A percentile compares a stretch with the other conserved stretches of the same genome.
Conservation (phyloP, 2,888 invertebrate genomes). For the Leptopilina syphax region DNA sequence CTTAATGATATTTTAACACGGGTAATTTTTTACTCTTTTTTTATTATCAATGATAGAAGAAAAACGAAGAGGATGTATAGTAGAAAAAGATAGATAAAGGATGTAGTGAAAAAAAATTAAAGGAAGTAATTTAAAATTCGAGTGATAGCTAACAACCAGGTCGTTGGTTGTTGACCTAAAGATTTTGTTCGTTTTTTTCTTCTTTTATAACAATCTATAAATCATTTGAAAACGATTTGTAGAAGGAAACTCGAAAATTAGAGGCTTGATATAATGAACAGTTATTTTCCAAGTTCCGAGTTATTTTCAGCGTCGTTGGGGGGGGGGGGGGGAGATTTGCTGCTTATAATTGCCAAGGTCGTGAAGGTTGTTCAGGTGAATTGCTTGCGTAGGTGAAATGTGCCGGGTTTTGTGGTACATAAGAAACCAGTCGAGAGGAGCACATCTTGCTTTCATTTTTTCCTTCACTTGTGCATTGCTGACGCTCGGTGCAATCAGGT, state of each 20-base stretch:
- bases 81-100: not conserved
- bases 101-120: not conserved
- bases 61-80: not conserved
- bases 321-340: conserved; percentile 23
- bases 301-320: conserved; percentile 16
- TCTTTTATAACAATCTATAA: conserved; percentile 19
- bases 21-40: too few relatives aligned
- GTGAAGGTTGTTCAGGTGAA: conserved; percentile 18
- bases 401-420: conserved; percentile 40
- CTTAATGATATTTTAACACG: too few relatives aligned
- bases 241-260: conserved; percentile 30
- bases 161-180: conserved; percentile 25
- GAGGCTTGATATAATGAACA: conserved; percentile 20
- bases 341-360: conserved; percentile 37
- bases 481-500: conserved; percentile 27
- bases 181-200: not conserved
- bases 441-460: not conserved
- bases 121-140: conserved; percentile 27
- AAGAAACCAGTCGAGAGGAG: conserved; percentile 57
- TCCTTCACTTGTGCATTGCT: not conserved
- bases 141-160: conserved; percentile 26
- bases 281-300: conserved; percentile 29
- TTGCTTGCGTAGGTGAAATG: conserved; percentile 67
- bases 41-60: too few relatives aligned
- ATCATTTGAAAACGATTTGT: conserved; percentile 28